Evolutionary conservation across 2,797 vertebrate genomes (phyloP), one percentile per base, ranked within the genome.

Genomic region (Typhlichthys subterraneus): DNA sequence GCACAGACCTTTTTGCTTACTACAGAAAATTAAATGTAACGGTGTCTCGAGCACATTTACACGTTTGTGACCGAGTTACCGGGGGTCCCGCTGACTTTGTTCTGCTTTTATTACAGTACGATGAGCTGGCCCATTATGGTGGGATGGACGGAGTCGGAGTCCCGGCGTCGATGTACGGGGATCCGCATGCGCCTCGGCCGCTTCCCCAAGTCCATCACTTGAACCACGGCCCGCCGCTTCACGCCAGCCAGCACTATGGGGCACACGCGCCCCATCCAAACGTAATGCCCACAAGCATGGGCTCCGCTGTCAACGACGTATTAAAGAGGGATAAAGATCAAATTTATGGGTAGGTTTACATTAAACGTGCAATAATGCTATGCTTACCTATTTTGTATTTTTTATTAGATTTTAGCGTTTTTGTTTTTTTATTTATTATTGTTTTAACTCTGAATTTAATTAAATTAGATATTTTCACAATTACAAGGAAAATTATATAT

Each of bases 321-420:
- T 92, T 99, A 93, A 99, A 99, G 92, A 92, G 97, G 93, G 97
- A 99, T 94, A 99, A 98, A 93, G 97, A 99, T 92, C 96, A 97
- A 81, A 99, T 99, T 93, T 99, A 99, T 85, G 97, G 97, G 97
- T 99, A 96, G 92, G 95, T 91, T 76, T 80, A 67, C 69, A 73
- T 66, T 53, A 51, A 59, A 29, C 48, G 67, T 55, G 52, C 6
- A 5, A n/a, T 61, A 53, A 13, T 45, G 52, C 29, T 45, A 15
- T 7, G 29, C 38, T 13, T 38, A 12, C 2, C 8, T 11, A 48
- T 17, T 14, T 12, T 5, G 0, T 51, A 70, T 15, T 76, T 83
- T 75, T 23, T n/a, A 65, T 38, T 65, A 73, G 62, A 61, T 29
- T 70, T 0, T 10, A 70, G 72, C 50, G 70, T 78, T 17, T 78